These are phyloP conservation scores for Anabas testudineus DNA, from an alignment of 2,797 vertebrate genomes.

Conservation along the genomic window DNA sequence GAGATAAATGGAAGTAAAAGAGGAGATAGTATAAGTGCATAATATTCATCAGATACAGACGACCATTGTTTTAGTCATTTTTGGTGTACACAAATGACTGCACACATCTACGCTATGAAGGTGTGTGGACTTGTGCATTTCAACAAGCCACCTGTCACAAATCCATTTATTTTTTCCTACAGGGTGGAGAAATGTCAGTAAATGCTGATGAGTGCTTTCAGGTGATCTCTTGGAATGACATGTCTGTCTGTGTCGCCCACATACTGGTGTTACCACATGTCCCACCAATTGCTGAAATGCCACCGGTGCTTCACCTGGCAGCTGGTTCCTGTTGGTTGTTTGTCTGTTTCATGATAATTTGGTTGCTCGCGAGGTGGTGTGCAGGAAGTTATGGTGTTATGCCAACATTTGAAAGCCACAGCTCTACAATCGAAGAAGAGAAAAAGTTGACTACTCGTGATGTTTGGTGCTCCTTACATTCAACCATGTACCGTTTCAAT, in stretches of 20 bases:
- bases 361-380: slow-evolving; percentile 23
- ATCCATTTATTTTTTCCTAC: slow-evolving; percentile 7
- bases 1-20: not conserved
- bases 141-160: slow-evolving; percentile 12
- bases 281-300: slow-evolving; percentile 30
- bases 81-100: not conserved
- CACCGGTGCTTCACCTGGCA: slow-evolving; percentile 30
- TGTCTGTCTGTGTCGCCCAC: slow-evolving; percentile 12
- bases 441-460: too few species aligned
- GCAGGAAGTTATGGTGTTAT: slow-evolving; percentile 19
- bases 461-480: too few species aligned
- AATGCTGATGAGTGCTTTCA: slow-evolving; percentile 41
- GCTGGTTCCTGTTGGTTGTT: slow-evolving; percentile 46
- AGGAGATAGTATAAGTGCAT: not conserved
- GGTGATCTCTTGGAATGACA: slow-evolving; percentile 35
- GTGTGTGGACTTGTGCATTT: not conserved
- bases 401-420: slow-evolving; percentile 43
- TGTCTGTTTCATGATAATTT: slow-evolving; percentile 41
- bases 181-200: slow-evolving; percentile 26
- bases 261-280: slow-evolving; percentile 29
- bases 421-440: slow-evolving; percentile 25
- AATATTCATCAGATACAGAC: too few species aligned
- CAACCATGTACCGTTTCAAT: not conserved
- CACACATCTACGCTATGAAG: not conserved
- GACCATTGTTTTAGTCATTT: not conserved